Base-by-base conservation (phyloP, 2,797 vertebrate species). In the Molossus alvarezi region DNA sequence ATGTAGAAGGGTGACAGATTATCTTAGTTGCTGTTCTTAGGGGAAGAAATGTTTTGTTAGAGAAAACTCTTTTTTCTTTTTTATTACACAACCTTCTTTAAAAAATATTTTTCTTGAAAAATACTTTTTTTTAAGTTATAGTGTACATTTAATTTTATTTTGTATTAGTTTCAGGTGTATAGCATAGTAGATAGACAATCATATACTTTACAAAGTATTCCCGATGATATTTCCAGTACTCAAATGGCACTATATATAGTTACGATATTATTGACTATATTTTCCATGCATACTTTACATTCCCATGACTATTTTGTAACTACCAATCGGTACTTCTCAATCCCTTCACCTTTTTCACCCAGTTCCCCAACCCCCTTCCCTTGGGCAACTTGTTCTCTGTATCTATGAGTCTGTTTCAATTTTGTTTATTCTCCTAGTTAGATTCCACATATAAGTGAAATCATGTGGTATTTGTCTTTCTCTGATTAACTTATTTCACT, bases 1-100 rank as follows among this genome's bases (percentile, higher is more conserved):
- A n/a, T 33, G 20, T 88, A 62, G 11, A 81, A 76, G 20, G 1
- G 21, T 90, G 14, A 71, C 8, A 25, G 51, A 84, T 65, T 85
- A 57, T 41, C 29, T 93, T 90, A 57, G n/a, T 91, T 64, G 21
- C 1, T 75, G 8, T 77, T 27, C 21, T 85, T 64, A 57, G 37
- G 12, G 48, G 15, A 88, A 94, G 17, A 82, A 86, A 72, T 45
- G 7, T 64, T 88, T 87, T 82, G 27, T 57, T 82, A 83, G 57
- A 71, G 27, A 53, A 90, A 55, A 65, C 8, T 8, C 18, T 55
- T 65, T 37, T 37, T 2, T 9, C 33, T 69, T 37, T 41, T 71
- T 17, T 41, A 23, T 71, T 41, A 12, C 10, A 71, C 41, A 71
- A 71, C 33, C 33, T 41, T 71, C 37, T 33, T 41, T 3, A 41